phyloP scores from a whole-genome alignment of 2,797 vertebrate genomes.

The Masticophis lateralis region DNA sequence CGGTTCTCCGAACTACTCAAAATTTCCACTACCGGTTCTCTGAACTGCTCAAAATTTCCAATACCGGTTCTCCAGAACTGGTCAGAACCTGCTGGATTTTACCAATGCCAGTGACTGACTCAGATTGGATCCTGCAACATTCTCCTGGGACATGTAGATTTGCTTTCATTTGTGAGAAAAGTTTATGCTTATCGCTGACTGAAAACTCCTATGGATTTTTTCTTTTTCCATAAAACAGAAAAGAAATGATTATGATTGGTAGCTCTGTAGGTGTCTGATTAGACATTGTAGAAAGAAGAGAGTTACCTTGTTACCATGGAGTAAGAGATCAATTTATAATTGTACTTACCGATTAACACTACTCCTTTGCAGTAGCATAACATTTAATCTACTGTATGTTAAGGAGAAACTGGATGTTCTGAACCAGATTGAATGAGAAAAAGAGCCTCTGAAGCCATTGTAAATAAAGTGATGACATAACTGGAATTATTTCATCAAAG shows the following conservation, averaged over 20 bases:
- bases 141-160: too few relatives aligned
- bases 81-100: too few relatives aligned
- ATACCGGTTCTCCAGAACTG: too few relatives aligned
- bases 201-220: not conserved
- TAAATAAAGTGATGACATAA: conserved; percentile 40
- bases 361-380: not conserved
- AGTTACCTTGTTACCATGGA: not conserved
- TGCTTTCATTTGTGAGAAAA: too few relatives aligned
- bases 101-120: too few relatives aligned
- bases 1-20: too few relatives aligned
- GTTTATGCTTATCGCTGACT: not conserved
- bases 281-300: not conserved
- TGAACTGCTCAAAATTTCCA: too few relatives aligned
- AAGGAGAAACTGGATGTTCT: conserved; percentile 27
- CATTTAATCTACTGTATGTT: not conserved
- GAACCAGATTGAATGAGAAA: conserved; percentile 44
- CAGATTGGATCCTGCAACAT: too few relatives aligned
- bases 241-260: not conserved
- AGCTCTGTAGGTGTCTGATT: not conserved
- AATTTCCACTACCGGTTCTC: too few relatives aligned
- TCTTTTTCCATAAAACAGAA: not conserved
- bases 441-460: conserved; percentile 37
- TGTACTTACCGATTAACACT: not conserved
- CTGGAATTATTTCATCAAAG: conserved; percentile 51
- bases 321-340: not conserved